A percentile compares a stretch with the other conserved stretches of the same genome.
These are phyloP conservation scores for Oncorhynchus tshawytscha DNA, from an alignment of 2,113 vertebrate genomes.

Conservation along the genomic window DNA sequence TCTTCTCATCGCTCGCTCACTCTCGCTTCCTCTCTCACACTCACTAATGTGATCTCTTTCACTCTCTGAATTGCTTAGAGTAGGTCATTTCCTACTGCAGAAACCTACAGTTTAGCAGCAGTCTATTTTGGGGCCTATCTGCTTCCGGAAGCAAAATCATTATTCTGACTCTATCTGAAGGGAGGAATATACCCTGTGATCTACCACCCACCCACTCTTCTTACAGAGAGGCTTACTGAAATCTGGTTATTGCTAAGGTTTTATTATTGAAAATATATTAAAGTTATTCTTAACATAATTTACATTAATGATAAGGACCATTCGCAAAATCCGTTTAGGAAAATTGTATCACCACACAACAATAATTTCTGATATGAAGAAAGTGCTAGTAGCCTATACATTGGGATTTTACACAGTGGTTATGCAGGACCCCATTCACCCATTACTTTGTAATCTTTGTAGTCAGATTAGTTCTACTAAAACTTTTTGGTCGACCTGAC, in stretches of 20 bases:
- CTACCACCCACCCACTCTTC: not conserved
- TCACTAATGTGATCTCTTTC: not conserved
- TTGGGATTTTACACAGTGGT: not conserved
- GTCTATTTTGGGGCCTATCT: slow-evolving; percentile 17
- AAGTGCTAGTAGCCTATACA: not conserved
- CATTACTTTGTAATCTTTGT: not conserved
- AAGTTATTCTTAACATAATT: not conserved
- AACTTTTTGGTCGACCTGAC: not conserved
- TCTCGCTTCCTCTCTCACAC: not conserved
- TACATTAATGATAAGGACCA: not conserved
- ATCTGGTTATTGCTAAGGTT: slow-evolving; percentile 1
- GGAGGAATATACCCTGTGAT: not conserved
- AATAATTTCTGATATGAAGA: not conserved
- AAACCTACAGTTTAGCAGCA: slow-evolving; percentile 14
- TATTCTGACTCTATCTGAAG: not conserved
- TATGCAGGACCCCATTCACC: not conserved
- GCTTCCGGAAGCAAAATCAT: slow-evolving; percentile 29
- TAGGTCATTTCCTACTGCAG: slow-evolving; percentile 14
- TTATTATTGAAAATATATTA: not conserved
- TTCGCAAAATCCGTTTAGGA: not conserved
- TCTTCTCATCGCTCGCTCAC: not conserved
- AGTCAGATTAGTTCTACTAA: no score
- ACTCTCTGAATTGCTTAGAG: not conserved
- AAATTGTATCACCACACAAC: not conserved
- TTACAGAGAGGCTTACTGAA: not conserved